Evolutionary conservation across 1,140 invertebrate genomes (phyloP).

Genomic region (Drusus annulatus): DNA sequence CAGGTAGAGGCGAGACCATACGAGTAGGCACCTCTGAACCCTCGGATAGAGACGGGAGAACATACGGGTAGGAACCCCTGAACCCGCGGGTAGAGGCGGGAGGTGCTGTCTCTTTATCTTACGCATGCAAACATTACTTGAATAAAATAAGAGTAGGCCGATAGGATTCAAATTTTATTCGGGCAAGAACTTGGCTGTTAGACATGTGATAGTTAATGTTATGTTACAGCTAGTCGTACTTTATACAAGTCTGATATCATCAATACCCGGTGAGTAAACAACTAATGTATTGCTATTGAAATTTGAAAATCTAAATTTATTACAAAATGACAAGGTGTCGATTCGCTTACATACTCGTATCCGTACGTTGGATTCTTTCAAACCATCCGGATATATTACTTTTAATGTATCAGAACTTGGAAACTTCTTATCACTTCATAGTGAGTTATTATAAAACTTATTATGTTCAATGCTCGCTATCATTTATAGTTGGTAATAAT

Average conservation of each 20-base stretch:
- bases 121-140: slow-evolving; percentile 51
- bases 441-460: slow-evolving; percentile 30
- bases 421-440: slow-evolving; percentile 33
- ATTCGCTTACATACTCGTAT: slow-evolving; percentile 42
- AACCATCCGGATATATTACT: background rate
- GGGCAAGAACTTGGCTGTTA: slow-evolving; percentile 51
- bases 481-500: slow-evolving; percentile 13
- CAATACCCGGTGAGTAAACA: slow-evolving; percentile 50
- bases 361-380: slow-evolving; percentile 40
- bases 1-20: too few species aligned
- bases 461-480: slow-evolving; percentile 23
- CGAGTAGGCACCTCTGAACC: too few species aligned
- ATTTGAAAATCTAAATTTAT: slow-evolving; percentile 54
- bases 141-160: slow-evolving; percentile 53
- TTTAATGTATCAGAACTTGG: slow-evolving; percentile 30
- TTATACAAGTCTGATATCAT: slow-evolving; percentile 45
- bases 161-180: slow-evolving; percentile 53
- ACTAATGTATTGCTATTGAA: slow-evolving; percentile 57
- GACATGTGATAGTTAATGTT: slow-evolving; percentile 43
- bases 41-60: too few species aligned
- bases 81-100: slow-evolving; percentile 5
- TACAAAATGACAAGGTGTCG: slow-evolving; percentile 47
- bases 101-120: background rate
- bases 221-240: slow-evolving; percentile 39
- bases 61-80: background rate